Base-by-base conservation (phyloP, 2,113 vertebrate genomes). In the Tauraco erythrolophus region DNA sequence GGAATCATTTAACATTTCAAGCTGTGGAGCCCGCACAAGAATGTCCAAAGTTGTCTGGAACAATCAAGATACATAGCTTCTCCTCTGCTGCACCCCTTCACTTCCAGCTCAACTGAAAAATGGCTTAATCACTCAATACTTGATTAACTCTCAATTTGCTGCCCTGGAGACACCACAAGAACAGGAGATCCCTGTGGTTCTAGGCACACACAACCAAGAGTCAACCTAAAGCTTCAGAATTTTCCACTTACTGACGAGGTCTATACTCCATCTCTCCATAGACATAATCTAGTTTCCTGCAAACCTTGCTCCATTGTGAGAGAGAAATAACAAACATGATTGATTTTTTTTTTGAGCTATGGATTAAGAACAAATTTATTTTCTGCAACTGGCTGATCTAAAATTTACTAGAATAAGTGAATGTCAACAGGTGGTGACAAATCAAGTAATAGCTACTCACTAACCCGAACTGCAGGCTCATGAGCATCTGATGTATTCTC, bases 391-490 rank as follows among this genome's bases (percentile, higher is more conserved):
- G 10, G 5, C 2, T 71, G 7, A 85, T 48, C 19, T 68, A 88
- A 94, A 90, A 84, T 66, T 75, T 82, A 74, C 14, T 56, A 79
- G 27, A 86, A 93, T 31, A 62, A n/a, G 31, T 57, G 54, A 89
- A 70, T 25, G 23, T 9, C 31, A 53, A 5, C 6, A 88, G 35
- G 15, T 17, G 17, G 48, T 15, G 13, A 87, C 21, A 5, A 92
- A 86, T 48, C 23, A 69, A 62, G 16, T 5, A 80, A 82, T 10
- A 90, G 6, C 15, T 70, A 70, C 16, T 48, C 45, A 92, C 96
- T 97, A 71, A 98, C 98, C 98, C 98, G 97, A 95, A 95, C 43
- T 17, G 82, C 11, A 89, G 91, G 57, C 33, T 98, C 91, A 81
- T 7, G 24, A 65, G 87, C 90, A 84, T 72, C 88, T 56, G 96